Evolutionary conservation across 2,113 vertebrate genomes (phyloP), one percentile per base, ranked within the genome.

Genomic region (Melanerpes aurifrons): DNA sequence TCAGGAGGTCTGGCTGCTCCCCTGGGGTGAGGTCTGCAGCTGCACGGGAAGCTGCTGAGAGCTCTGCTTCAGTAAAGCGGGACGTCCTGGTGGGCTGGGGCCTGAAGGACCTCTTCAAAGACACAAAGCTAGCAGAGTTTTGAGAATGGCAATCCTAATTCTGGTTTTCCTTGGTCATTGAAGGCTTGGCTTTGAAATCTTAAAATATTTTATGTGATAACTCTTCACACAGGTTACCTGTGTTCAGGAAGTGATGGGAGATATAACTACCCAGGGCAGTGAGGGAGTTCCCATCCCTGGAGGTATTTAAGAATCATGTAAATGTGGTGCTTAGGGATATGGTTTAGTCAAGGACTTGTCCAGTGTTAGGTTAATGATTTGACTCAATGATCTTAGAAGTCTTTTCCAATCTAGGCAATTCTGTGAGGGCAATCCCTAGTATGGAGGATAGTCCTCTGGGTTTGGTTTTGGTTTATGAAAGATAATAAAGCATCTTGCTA

Each of bases 31-130:
- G 71, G 18, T 48, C 87, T 69, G 82, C 78, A 25, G 94, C 94
- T 95, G 93, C 93, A 95, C 7, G 81, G 93, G 94, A 96, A 95
- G 80, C 79, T 20, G 85, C 92, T 2, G 74, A 62, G 74, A 72
- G 89, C 91, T 93, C 62, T 85, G 93, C 91, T 94, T 66, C 91
- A 94, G 12, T 89, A 90, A 50, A 85, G 59, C 15, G 19, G 86
- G 69, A 93, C 80, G 2, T 64, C 10, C 76, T 50, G 68, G 68
- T 35, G 76, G 21, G 62, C 59, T 28, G 29, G 78, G 74, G 35
- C 82, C 72, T 37, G 29, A n/a, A 16, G 1, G 47, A 37, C 45
- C 77, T 64, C 69, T 77, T 56, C 19, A 67, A 37, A 90, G 62
- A 47, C 85, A 75, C 57, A 12, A 22, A 6, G 2, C 58, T 31